Evolutionary conservation across 2,797 vertebrate genomes (phyloP).

Genomic region (Neomorphus geoffroyi): DNA sequence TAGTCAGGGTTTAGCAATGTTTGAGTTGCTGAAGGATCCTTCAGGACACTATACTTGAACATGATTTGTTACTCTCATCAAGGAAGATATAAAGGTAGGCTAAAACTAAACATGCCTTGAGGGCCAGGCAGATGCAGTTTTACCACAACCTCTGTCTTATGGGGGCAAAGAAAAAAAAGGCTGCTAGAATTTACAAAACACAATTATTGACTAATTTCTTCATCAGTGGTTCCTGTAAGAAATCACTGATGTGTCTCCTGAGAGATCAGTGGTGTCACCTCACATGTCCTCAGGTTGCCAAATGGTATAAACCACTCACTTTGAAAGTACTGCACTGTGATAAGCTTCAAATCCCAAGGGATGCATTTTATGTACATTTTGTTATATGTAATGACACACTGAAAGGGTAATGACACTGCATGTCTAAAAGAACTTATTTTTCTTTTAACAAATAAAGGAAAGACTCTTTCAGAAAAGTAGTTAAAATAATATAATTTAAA

Average conservation of each 20-base stretch:
- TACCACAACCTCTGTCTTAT: not conserved
- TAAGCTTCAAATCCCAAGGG: conserved; percentile 14
- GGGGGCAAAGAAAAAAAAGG: not conserved
- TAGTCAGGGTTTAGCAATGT: not conserved
- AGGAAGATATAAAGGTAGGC: conserved; percentile 13
- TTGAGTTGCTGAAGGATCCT: not conserved
- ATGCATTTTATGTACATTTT: conserved; percentile 40
- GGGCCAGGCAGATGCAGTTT: not conserved
- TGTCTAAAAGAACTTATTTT: conserved; percentile 36
- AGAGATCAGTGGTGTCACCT: conserved; percentile 33
- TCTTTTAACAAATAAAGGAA: conserved; percentile 33
- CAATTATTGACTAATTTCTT: conserved; percentile 30
- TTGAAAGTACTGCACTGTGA: not conserved
- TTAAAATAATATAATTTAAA: conserved; percentile 35
- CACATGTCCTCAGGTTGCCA: conserved; percentile 8
- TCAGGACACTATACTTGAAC: conserved; percentile 2
- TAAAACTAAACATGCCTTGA: not conserved
- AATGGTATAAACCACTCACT: conserved; percentile 26
- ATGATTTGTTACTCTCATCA: conserved; percentile 36
- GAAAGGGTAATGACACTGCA: not conserved
- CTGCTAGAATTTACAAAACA: conserved; percentile 21
- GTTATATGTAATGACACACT: conserved; percentile 19
- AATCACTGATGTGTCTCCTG: conserved; percentile 8
- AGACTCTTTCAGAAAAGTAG: not conserved
- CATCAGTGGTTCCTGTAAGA: not conserved